Evolutionary conservation across 2,888 invertebrate genomes (phyloP), one percentile per base, ranked within the genome.

Genomic region (Lasioglossum zephyrum): DNA sequence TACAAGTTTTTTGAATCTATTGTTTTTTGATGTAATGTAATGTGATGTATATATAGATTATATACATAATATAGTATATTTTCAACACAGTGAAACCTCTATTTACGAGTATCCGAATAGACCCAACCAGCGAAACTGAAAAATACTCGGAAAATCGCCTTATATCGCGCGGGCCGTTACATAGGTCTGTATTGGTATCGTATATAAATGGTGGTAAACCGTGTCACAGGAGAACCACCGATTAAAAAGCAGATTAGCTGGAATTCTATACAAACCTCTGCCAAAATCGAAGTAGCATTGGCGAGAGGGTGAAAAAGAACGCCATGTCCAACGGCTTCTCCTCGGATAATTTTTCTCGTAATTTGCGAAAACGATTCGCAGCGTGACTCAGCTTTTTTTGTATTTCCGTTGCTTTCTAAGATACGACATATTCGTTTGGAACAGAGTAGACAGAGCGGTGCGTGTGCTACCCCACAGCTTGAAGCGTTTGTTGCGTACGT

Each of bases 401-500:
- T 92, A 90, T 87, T 91, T 94, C 87, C 91, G 92, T 89, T 93
- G 92, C 86, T 92, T 94, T 90, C 92, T 92, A 84, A 93, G 87
- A 88, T 93, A 91, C 81, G 92, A 92, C 63, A 92, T 92, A 79
- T 93, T 93, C 81, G 91, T 90, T 81, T 90, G 92, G 88, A 94
- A 93, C 77, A 93, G 92, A 89, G 92, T 92, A 80, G 94, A 92
- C 78, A 94, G 91, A 85, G 93, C 93, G 82, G 92, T 93, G 90
- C 93, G 92, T 87, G 92, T 93, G 90, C 89, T 93, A 88, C 91
- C 90, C 94, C 94, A 94, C 82, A 93, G 91, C 90, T 93, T 93
- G 87, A 94, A 94, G 92, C 94, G 92, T 92, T 93, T 93, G 91
- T 92, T 93, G 92, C 93, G 93, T 90, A 93, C 91, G 87, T 94